Percentiles rank a stretch among this genome's conserved stretches.
These are phyloP conservation scores for Mus pahari DNA, from an alignment of 2,113 vertebrate genomes.

Conservation along the genomic window DNA sequence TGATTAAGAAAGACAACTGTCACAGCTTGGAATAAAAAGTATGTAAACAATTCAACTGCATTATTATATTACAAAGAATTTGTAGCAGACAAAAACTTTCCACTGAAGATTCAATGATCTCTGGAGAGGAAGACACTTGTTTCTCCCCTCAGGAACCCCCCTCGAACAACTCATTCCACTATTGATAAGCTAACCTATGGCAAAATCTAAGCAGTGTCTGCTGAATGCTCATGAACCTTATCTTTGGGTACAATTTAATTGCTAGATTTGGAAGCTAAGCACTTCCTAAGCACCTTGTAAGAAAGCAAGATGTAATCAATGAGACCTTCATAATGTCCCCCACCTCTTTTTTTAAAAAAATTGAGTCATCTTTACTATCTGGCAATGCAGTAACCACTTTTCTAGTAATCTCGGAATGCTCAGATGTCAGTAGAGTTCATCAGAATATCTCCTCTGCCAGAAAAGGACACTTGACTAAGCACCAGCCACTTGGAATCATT, in stretches of 20 bases:
- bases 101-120: neutral
- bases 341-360: constrained; percentile 28
- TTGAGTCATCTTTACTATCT: neutral
- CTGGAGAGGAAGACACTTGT: constrained; percentile 23
- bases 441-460: neutral
- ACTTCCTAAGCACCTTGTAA: neutral
- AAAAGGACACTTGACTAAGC: neutral
- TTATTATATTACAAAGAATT: constrained; percentile 55
- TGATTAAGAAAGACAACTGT: constrained; percentile 74
- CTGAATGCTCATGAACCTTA: neutral
- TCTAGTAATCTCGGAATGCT: neutral
- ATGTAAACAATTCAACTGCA: constrained; percentile 44
- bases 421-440: neutral
- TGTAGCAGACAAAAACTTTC: constrained; percentile 49
- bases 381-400: neutral
- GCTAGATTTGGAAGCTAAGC: neutral
- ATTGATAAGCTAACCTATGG: constrained; percentile 5
- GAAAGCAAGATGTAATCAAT: neutral
- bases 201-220: neutral
- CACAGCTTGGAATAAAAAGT: constrained; percentile 63
- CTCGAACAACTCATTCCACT: neutral
- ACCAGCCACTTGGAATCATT: constrained; percentile 6
- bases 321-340: neutral
- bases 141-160: neutral
- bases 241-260: neutral